Base-by-base conservation (phyloP, 2,113 vertebrate genomes). In the Vidua macroura region DNA sequence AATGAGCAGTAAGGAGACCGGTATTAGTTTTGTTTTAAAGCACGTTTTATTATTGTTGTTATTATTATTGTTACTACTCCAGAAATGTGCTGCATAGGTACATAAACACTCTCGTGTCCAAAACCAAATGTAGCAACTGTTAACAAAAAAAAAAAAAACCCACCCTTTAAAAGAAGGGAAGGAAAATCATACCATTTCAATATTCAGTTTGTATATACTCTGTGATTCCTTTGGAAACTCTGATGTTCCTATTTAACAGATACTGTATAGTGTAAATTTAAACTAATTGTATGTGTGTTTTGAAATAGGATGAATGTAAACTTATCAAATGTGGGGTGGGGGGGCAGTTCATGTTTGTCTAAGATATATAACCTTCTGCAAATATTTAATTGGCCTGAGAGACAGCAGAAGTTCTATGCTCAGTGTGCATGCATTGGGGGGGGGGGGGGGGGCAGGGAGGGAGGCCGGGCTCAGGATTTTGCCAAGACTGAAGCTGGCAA, bases 251-350 rank as follows among this genome's bases (percentile, higher is more conserved):
- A 98, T 98, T 98, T 98, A 98, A 98, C 97, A 97, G 92, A 97
- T 95, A 83, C 58, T 98, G 94, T 98, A 97, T 97, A 98, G 97
- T 98, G 97, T 98, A 98, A 98, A 97, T 98, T 98, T 98, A 98
- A 98, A 95, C 91, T 98, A 96, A 97, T 96, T 97, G 94, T 97
- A 59, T 96, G 92, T 96, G 93, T 95, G 67, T 90, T 94, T 94
- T 96, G 93, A 96, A 93, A 79, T 90, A 86, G 92, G 94, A 96
- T 6, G 91, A 93, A 95, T 83, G 89, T 88, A 91, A 96, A 84
- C 44, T 78, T 86, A 69, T 16, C 72, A 72, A 9, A 33, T 48
- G 39, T 68, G 41, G 60, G 24, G n/a, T 62, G 51, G 66, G 25
- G 23, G 8, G 2, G 5, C 33, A 59, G 76, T 72, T 35, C n/a